Percentiles rank a stretch among this genome's conserved stretches.
These are phyloP conservation scores for Anastrepha ludens DNA, from an alignment of 1,140 invertebrate species.

Conservation along the genomic window DNA sequence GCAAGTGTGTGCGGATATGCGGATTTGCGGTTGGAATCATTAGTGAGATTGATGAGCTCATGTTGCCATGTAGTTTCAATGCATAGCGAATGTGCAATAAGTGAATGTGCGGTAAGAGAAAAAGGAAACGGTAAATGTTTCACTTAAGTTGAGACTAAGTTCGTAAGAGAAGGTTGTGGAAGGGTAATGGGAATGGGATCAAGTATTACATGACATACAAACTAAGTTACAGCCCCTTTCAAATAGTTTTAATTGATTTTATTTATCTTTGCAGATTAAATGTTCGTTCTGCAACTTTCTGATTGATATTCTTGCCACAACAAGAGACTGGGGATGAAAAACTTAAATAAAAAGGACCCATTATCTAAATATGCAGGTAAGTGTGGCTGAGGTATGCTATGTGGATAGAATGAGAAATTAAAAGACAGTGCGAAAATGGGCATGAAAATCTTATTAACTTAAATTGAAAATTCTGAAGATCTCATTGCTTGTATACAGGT, in stretches of 20 bases:
- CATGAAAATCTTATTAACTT: no score
- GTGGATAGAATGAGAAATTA: no score
- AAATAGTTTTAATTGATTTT: slow-evolving; percentile 48
- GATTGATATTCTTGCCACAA: slow-evolving; percentile 71
- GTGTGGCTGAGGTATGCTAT: not conserved
- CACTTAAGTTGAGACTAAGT: not conserved
- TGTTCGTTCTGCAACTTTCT: slow-evolving; percentile 67
- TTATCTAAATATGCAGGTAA: slow-evolving; percentile 72
- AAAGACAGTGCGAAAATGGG: no score
- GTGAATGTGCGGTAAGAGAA: not conserved
- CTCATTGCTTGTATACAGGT: no score
- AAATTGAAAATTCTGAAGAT: no score
- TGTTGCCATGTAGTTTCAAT: not conserved
- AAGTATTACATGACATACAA: not conserved
- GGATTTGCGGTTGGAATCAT: not conserved
- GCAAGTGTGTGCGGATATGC: not conserved
- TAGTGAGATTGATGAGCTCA: slow-evolving; percentile 39
- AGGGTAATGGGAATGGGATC: not conserved
- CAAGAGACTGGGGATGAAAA: slow-evolving; percentile 74
- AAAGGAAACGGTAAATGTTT: slow-evolving; percentile 4
- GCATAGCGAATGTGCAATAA: not conserved
- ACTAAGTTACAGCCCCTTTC: not conserved
- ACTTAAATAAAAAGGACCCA: slow-evolving; percentile 72
- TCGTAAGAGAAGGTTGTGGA: not conserved
- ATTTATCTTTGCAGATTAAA: slow-evolving; percentile 65